Conservation (phyloP, 1,140 invertebrate species). For the Bathynomus jamesi region DNA sequence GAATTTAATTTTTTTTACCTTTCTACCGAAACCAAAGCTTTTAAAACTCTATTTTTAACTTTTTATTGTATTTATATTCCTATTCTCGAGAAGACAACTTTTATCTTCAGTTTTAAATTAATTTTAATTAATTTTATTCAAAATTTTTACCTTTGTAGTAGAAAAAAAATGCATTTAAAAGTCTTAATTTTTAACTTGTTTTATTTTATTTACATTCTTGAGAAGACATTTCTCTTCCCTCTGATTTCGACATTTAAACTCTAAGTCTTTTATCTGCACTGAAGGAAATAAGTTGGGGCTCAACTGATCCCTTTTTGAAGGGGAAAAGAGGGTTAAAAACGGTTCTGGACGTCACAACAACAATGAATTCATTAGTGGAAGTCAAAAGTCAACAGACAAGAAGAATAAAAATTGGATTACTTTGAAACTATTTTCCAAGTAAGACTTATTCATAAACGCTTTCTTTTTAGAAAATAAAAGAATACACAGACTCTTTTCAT, state of each 20-base stretch:
- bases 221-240: too few relatives aligned
- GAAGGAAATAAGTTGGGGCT: neutral
- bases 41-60: too few relatives aligned
- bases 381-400: neutral
- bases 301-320: neutral
- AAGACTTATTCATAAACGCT: neutral
- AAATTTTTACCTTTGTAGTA: too few relatives aligned
- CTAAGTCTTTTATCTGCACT: neutral
- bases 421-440: neutral
- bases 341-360: neutral
- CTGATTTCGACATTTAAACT: neutral
- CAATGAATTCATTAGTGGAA: neutral
- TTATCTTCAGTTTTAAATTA: too few relatives aligned
- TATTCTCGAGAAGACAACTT: too few relatives aligned
- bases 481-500: neutral
- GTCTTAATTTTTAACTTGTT: neutral
- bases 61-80: too few relatives aligned
- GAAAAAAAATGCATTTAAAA: too few relatives aligned
- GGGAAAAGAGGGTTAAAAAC: neutral
- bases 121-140: too few relatives aligned
- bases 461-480: too few relatives aligned
- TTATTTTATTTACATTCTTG: neutral
- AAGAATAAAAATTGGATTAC: neutral
- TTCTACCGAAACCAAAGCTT: too few relatives aligned
- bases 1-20: too few relatives aligned